Evolutionary conservation across 2,888 invertebrate genomes (phyloP).

Genomic region (Megastigmus dorsalis): DNA sequence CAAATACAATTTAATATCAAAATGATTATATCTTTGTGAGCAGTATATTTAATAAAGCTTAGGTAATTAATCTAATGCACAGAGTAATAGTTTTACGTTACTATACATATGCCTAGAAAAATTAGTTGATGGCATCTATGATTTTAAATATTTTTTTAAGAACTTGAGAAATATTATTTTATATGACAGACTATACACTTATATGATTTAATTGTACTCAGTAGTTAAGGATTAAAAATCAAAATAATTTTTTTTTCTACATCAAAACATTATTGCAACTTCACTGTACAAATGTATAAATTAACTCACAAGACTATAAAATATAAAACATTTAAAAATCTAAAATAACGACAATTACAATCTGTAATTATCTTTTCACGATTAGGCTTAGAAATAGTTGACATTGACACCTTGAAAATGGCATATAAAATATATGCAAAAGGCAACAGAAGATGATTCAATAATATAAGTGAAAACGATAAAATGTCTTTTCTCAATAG

Average conservation of each 20-base stretch:
- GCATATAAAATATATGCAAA: constrained; percentile 47
- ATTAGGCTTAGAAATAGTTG: constrained; percentile 39
- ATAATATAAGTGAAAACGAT: constrained; percentile 36
- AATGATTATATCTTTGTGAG: no score
- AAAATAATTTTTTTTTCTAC: constrained; percentile 5
- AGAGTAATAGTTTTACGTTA: no score
- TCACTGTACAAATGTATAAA: constrained; percentile 49
- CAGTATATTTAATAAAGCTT: no score
- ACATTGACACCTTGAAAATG: constrained; percentile 38
- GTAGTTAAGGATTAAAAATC: no score
- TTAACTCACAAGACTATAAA: constrained; percentile 55
- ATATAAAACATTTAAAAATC: constrained; percentile 55
- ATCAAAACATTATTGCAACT: constrained; percentile 42
- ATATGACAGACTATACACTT: no score
- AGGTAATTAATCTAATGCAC: no score
- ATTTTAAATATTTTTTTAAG: no score
- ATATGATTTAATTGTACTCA: no score
- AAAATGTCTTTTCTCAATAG: constrained; percentile 39
- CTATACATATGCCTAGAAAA: no score
- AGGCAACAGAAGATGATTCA: constrained; percentile 48
- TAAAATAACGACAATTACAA: constrained; percentile 53
- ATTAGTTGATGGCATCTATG: no score
- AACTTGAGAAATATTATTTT: no score
- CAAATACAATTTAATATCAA: constrained; percentile 15
- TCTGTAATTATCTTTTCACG: constrained; percentile 16